Percentiles rank a stretch among this genome's conserved stretches.
Evolutionary conservation across 2,797 vertebrate genomes (phyloP).

Genomic region (Pogoniulus pusillus): DNA sequence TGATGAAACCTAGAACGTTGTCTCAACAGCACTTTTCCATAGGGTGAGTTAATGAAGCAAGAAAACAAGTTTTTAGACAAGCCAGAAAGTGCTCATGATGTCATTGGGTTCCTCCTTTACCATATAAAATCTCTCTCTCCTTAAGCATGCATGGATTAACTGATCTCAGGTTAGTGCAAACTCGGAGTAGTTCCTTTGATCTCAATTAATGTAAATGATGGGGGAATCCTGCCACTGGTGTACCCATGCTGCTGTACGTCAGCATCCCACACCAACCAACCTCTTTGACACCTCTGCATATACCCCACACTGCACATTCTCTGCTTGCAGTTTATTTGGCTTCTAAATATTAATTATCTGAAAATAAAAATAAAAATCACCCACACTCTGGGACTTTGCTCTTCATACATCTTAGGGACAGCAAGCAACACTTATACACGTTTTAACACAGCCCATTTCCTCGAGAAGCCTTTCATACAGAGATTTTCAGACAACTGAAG

Average conservation of each 20-base stretch:
- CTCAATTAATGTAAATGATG: neutral
- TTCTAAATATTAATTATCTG: neutral
- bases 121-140: neutral
- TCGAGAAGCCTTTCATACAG: neutral
- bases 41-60: neutral
- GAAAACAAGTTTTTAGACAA: neutral
- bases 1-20: neutral
- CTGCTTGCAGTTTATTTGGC: neutral
- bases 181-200: constrained; percentile 1
- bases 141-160: neutral
- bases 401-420: neutral
- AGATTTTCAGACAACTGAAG: constrained; percentile 45
- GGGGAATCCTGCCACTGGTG: neutral
- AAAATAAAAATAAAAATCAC: neutral
- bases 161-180: neutral
- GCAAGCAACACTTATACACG: neutral
- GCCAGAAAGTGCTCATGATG: neutral
- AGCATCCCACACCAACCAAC: neutral
- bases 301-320: neutral
- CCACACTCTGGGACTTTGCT: neutral
- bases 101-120: neutral
- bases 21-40: neutral
- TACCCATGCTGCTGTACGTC: neutral
- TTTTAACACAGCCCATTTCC: neutral
- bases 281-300: neutral